A percentile compares a stretch with the other conserved stretches of the same genome.
Conservation (phyloP, 2,797 vertebrate genomes). For the Gymnothorax javanicus region DNA sequence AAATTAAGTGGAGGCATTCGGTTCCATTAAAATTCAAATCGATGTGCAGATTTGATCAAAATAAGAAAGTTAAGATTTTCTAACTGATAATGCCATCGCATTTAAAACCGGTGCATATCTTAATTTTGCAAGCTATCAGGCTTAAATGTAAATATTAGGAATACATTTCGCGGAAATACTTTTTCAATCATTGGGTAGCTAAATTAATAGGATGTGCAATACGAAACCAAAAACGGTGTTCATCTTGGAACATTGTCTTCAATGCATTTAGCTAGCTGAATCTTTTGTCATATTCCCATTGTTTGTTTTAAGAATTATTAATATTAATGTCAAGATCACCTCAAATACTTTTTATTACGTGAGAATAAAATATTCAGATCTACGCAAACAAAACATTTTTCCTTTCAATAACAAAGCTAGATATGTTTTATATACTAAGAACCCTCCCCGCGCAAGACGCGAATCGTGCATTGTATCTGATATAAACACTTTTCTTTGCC, state of each 20-base stretch:
- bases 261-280: constrained; percentile 16
- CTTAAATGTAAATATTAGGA: constrained; percentile 23
- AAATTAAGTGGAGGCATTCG: constrained; percentile 43
- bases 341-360: constrained; percentile 46
- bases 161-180: constrained; percentile 34
- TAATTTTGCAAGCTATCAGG: background rate
- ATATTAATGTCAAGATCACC: constrained; percentile 45
- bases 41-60: constrained; percentile 30
- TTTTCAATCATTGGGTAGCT: constrained; percentile 30
- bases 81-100: background rate
- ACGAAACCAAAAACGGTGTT: constrained; percentile 29
- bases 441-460: constrained; percentile 22
- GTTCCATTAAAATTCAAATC: constrained; percentile 37
- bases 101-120: background rate
- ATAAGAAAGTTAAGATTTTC: constrained; percentile 39
- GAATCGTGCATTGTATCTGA: constrained; percentile 41
- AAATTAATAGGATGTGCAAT: constrained; percentile 27
- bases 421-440: constrained; percentile 26
- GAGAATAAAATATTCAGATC: constrained; percentile 41
- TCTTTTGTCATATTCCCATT: constrained; percentile 22
- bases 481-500: constrained; percentile 55
- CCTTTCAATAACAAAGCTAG: constrained; percentile 30
- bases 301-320: constrained; percentile 36
- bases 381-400: constrained; percentile 30
- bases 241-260: constrained; percentile 22